Evolutionary conservation across 2,113 vertebrate genomes (phyloP).

Genomic region (Anseranas semipalmata): DNA sequence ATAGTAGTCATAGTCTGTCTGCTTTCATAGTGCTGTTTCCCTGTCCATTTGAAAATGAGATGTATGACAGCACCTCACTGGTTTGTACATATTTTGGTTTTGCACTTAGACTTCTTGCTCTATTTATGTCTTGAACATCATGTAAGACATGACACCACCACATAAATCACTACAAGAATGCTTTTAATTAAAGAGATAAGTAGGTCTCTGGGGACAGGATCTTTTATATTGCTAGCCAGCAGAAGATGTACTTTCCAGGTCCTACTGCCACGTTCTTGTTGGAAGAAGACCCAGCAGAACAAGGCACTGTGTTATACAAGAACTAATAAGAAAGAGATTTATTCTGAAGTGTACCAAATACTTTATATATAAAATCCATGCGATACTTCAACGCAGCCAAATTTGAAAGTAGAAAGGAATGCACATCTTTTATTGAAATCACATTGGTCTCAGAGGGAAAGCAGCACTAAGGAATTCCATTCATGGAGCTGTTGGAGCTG

Average conservation of each 20-base stretch:
- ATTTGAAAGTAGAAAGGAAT: constrained; percentile 39
- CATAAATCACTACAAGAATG: constrained; percentile 1
- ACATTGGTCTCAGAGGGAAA: constrained; percentile 9
- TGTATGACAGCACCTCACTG: neutral
- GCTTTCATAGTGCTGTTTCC: neutral
- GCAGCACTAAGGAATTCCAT: constrained; percentile 30
- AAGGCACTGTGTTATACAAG: neutral
- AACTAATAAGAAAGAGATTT: constrained; percentile 16
- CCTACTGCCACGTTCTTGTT: neutral
- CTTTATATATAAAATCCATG: neutral
- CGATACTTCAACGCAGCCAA: neutral
- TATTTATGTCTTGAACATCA: neutral
- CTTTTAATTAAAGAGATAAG: constrained; percentile 12
- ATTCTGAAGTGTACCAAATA: neutral
- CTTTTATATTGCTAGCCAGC: neutral
- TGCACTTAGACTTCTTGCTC: neutral
- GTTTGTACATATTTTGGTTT: neutral
- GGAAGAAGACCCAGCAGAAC: neutral
- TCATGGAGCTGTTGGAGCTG: constrained; percentile 37
- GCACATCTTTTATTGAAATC: constrained; percentile 47
- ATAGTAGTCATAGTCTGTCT: neutral
- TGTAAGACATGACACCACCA: neutral
- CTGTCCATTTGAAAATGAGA: neutral
- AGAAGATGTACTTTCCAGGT: neutral
- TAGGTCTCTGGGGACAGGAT: neutral